Percentiles rank a stretch among this genome's conserved stretches.
These are phyloP conservation scores for Esox masquinongy DNA, from an alignment of 2,797 vertebrate genomes.

Conservation along the genomic window DNA sequence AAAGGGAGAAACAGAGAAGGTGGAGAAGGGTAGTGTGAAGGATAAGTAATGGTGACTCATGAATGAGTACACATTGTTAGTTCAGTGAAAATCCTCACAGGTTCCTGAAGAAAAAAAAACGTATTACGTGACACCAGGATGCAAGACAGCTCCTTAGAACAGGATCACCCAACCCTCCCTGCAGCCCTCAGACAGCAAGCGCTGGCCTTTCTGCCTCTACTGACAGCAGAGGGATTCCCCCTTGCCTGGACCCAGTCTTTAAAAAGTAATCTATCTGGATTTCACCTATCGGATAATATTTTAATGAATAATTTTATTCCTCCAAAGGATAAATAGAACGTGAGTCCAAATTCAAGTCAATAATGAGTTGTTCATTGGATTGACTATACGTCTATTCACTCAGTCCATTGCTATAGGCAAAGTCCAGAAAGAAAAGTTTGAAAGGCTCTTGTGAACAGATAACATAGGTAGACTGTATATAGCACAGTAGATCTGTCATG, in stretches of 20 bases:
- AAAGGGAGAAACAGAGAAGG: slow-evolving; percentile 8
- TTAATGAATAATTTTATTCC: no score
- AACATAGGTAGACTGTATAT: no score
- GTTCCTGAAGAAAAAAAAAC: slow-evolving; percentile 75
- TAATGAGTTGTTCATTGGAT: no score
- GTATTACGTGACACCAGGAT: slow-evolving; percentile 76
- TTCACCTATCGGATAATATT: no score
- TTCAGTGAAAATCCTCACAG: slow-evolving; percentile 72
- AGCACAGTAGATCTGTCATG: no score
- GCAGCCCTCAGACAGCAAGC: neutral
- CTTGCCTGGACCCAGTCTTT: neutral
- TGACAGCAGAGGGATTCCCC: neutral
- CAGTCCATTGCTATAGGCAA: no score
- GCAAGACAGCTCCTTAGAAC: slow-evolving; percentile 60
- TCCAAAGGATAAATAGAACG: no score
- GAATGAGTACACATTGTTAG: slow-evolving; percentile 74
- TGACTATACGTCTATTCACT: no score
- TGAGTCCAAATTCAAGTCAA: no score
- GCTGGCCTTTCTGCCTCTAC: neutral
- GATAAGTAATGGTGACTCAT: slow-evolving; percentile 62
- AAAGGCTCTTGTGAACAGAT: no score
- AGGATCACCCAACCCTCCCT: slow-evolving; percentile 47
- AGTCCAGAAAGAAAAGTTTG: no score
- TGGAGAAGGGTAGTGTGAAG: slow-evolving; percentile 7
- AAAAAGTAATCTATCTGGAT: no score